Percentiles rank a stretch among this genome's conserved stretches.
phyloP scores from a whole-genome alignment of 2,797 vertebrate genomes.

The Dromococcyx pavoninus region DNA sequence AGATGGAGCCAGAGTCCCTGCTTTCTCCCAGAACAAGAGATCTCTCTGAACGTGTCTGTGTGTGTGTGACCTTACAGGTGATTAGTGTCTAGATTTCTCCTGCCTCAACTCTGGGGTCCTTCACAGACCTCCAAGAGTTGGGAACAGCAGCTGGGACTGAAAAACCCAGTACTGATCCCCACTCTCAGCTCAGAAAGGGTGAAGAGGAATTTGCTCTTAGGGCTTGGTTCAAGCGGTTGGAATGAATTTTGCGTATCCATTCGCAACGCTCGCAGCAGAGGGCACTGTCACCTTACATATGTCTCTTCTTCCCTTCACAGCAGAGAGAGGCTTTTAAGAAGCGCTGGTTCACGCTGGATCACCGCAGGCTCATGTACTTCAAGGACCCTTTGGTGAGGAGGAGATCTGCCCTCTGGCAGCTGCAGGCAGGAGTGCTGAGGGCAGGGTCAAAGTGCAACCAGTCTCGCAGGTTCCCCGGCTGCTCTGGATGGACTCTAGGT shows the following conservation, averaged over 20 bases:
- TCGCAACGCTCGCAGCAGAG: conserved; percentile 31
- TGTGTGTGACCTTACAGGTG: conserved; percentile 22
- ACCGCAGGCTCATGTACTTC: conserved; percentile 91
- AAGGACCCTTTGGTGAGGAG: conserved; percentile 88
- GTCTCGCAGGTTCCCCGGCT: neutral
- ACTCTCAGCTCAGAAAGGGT: neutral
- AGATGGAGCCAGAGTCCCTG: conserved; percentile 44
- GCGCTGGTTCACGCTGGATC: conserved; percentile 92
- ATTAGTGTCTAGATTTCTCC: conserved; percentile 32
- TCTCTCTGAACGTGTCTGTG: conserved; percentile 34
- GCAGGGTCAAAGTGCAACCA: neutral
- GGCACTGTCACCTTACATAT: conserved; percentile 33
- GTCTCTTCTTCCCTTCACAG: conserved; percentile 68
- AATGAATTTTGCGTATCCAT: neutral
- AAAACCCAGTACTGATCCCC: neutral
- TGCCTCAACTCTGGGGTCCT: neutral
- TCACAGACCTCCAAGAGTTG: neutral
- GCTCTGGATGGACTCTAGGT: neutral
- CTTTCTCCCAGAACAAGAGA: conserved; percentile 36
- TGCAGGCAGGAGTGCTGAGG: neutral
- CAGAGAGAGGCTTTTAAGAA: conserved; percentile 91
- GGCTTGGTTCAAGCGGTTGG: neutral
- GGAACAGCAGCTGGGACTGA: neutral
- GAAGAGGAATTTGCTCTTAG: neutral
- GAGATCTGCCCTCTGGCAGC: conserved; percentile 65